Percentiles rank a stretch among this genome's conserved stretches.
Conservation (phyloP, 2,113 vertebrate genomes). For the Marmota monax region DNA sequence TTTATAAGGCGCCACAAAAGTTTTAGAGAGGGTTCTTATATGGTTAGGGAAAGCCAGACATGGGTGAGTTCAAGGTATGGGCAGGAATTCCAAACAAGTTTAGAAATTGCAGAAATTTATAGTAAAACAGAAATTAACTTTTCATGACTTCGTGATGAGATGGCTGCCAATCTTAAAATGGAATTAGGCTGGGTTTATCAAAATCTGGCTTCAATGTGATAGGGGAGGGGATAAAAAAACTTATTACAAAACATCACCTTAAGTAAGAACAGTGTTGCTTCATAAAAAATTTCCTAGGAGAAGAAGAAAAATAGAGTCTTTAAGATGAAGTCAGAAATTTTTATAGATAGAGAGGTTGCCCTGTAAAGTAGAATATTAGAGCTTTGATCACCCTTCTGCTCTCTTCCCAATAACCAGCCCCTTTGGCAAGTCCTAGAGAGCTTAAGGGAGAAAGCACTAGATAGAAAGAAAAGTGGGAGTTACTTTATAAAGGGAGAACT, state of each 20-base stretch:
- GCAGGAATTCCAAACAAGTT: too few relatives aligned
- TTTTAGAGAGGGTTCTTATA: too few relatives aligned
- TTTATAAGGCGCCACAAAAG: too few relatives aligned
- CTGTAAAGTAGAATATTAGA: background rate
- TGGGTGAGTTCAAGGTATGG: too few relatives aligned
- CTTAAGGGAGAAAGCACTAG: background rate
- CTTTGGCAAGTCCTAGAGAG: background rate
- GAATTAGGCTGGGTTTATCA: too few relatives aligned
- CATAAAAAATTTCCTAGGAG: background rate
- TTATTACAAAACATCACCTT: background rate
- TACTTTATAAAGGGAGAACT: background rate
- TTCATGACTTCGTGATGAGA: too few relatives aligned
- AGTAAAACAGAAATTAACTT: too few relatives aligned
- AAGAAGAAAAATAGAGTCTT: background rate
- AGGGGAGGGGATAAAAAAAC: background rate
- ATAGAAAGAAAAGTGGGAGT: background rate
- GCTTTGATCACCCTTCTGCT: background rate
- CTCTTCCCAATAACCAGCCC: background rate
- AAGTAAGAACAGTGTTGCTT: background rate
- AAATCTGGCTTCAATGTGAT: background rate
- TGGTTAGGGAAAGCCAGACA: too few relatives aligned
- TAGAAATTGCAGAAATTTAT: too few relatives aligned
- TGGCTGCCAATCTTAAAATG: too few relatives aligned
- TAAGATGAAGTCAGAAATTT: too few relatives aligned
- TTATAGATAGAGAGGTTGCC: background rate